A percentile compares a stretch with the other conserved stretches of the same genome.
phyloP scores from a whole-genome alignment of 1,140 invertebrate species.

The Ruditapes philippinarum region DNA sequence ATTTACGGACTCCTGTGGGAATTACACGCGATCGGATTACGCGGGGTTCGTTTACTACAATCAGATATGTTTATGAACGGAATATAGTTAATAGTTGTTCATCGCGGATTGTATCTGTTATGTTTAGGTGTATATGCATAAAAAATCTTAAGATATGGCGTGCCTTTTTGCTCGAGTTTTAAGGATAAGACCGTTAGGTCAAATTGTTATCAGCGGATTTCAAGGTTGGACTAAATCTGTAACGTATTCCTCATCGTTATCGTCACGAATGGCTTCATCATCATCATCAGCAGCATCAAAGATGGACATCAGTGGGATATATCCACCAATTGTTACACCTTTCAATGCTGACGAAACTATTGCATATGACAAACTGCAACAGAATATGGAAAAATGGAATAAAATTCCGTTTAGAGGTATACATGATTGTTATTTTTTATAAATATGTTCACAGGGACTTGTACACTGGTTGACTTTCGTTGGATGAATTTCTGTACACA shows the following conservation, averaged over 20 bases:
- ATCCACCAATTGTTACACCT: conserved; percentile 88
- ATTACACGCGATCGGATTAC: no score
- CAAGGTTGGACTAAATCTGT: not conserved
- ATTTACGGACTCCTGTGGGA: no score
- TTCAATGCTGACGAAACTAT: conserved; percentile 88
- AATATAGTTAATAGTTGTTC: no score
- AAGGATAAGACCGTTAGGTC: not conserved
- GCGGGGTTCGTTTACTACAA: no score
- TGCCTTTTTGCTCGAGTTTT: not conserved
- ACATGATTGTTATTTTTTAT: not conserved
- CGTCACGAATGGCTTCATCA: not conserved
- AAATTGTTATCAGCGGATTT: not conserved
- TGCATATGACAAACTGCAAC: conserved; percentile 87
- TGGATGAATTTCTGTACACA: no score
- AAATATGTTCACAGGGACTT: not conserved
- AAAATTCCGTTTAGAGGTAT: conserved; percentile 88
- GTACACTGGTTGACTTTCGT: no score
- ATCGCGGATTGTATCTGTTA: no score
- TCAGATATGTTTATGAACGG: no score
- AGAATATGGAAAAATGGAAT: conserved; percentile 88
- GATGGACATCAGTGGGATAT: conserved; percentile 87
- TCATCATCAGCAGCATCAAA: conserved; percentile 60
- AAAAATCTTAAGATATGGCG: not conserved
- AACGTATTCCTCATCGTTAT: not conserved
- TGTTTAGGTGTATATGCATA: not conserved